Conservation (phyloP, 2,113 vertebrate genomes). For the Thamnaconus septentrionalis region DNA sequence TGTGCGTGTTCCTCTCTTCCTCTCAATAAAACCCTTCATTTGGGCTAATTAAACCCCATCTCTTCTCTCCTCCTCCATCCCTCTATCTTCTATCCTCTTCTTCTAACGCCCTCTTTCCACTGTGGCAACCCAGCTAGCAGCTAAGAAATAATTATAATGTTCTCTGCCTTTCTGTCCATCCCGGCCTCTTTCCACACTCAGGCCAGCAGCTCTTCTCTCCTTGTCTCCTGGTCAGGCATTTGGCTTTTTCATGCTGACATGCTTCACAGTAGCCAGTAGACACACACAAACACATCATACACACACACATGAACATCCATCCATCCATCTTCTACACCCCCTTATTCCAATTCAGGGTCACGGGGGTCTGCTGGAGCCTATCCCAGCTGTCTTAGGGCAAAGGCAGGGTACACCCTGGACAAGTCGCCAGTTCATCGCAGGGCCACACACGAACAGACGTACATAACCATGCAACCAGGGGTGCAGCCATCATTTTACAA, state of each 20-base stretch:
- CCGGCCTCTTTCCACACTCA: background rate
- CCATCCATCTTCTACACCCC: too few species aligned
- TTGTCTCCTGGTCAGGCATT: constrained; percentile 32
- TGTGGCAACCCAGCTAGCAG: constrained; percentile 26
- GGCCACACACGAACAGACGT: too few species aligned
- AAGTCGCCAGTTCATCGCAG: too few species aligned
- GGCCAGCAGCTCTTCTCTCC: constrained; percentile 9
- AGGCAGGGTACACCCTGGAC: too few species aligned
- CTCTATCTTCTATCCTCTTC: constrained; percentile 35
- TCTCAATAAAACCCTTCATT: constrained; percentile 48
- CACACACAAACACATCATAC: constrained; percentile 18
- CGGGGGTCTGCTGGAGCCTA: too few species aligned
- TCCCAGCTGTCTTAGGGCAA: too few species aligned
- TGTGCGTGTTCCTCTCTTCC: background rate
- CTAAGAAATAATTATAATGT: constrained; percentile 63
- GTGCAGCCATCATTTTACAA: too few species aligned
- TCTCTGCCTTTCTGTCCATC: constrained; percentile 21
- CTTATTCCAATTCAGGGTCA: too few species aligned
- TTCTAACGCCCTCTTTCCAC: constrained; percentile 33
- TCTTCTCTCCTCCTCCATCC: constrained; percentile 18
- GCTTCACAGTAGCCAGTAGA: constrained; percentile 32
- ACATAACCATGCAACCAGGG: too few species aligned
- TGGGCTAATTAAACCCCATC: constrained; percentile 66
- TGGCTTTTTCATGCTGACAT: constrained; percentile 30
- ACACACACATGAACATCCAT: too few species aligned